Conservation (phyloP, 2,797 vertebrate species). For the Botia almorhae region DNA sequence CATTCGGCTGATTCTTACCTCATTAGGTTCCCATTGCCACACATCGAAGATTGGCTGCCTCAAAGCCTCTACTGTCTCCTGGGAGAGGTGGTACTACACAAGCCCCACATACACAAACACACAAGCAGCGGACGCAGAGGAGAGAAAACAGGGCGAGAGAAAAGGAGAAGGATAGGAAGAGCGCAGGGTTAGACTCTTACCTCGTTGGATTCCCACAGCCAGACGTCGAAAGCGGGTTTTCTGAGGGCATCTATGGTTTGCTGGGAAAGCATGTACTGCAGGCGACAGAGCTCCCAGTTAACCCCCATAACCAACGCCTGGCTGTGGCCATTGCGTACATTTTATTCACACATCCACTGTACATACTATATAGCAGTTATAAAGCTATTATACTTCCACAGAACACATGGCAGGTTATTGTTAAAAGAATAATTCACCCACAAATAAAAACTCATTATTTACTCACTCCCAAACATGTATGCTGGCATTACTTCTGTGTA, state of each 20-base stretch:
- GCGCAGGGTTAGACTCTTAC: constrained; percentile 71
- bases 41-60: constrained; percentile 91
- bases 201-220: constrained; percentile 92
- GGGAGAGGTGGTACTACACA: constrained; percentile 88
- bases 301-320: constrained; percentile 60
- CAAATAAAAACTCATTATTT: not conserved
- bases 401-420: not conserved
- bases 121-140: constrained; percentile 49
- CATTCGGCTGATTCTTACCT: constrained; percentile 78
- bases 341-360: constrained; percentile 17
- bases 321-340: constrained; percentile 49
- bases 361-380: not conserved
- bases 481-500: no score
- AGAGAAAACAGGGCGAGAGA: constrained; percentile 25
- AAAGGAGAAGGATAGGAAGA: constrained; percentile 33
- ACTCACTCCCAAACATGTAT: not conserved
- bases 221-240: constrained; percentile 87
- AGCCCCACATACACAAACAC: constrained; percentile 54
- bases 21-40: constrained; percentile 95
- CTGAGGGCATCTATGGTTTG: constrained; percentile 88
- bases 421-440: not conserved
- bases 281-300: constrained; percentile 64
- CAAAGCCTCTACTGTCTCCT: constrained; percentile 90
- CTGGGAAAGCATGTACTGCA: constrained; percentile 87
- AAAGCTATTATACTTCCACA: not conserved